A percentile compares a stretch with the other conserved stretches of the same genome.
Evolutionary conservation across 2,888 invertebrate species (phyloP).

Genomic region (Fabriciana adippe): DNA sequence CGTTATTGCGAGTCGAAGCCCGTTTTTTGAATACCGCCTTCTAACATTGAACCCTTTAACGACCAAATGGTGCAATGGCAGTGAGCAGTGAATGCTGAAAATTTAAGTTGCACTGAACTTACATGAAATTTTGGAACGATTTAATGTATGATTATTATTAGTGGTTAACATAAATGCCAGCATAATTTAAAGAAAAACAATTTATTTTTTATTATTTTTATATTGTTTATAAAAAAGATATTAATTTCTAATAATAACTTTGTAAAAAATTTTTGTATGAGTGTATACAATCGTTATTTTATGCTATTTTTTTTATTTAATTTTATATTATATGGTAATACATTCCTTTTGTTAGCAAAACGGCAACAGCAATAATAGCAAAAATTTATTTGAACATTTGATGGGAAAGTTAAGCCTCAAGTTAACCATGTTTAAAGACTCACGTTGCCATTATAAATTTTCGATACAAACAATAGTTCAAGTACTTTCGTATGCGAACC

Average conservation of each 20-base stretch:
- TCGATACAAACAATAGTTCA: constrained; percentile 18
- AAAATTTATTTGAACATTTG: neutral
- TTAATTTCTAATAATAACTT: no score
- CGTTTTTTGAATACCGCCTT: constrained; percentile 28
- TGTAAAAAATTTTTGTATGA: no score
- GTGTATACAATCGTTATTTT: no score
- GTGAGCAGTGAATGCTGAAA: constrained; percentile 55
- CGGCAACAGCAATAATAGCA: no score
- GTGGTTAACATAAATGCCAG: no score
- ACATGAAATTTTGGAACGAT: neutral
- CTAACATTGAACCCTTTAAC: constrained; percentile 48
- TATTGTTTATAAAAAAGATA: no score
- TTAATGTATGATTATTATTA: no score
- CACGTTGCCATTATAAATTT: constrained; percentile 3
- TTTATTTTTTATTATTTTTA: no score
- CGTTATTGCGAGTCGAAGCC: neutral
- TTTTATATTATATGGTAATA: no score
- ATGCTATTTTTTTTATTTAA: no score
- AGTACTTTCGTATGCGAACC: constrained; percentile 12
- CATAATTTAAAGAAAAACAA: no score
- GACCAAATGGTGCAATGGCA: constrained; percentile 55
- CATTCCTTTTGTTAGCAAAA: no score
- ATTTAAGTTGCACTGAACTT: constrained; percentile 31
- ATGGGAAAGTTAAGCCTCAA: constrained; percentile 1
- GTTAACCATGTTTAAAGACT: constrained; percentile 1